Evolutionary conservation across 2,113 vertebrate genomes (phyloP).

Genomic region (Oreochromis niloticus): DNA sequence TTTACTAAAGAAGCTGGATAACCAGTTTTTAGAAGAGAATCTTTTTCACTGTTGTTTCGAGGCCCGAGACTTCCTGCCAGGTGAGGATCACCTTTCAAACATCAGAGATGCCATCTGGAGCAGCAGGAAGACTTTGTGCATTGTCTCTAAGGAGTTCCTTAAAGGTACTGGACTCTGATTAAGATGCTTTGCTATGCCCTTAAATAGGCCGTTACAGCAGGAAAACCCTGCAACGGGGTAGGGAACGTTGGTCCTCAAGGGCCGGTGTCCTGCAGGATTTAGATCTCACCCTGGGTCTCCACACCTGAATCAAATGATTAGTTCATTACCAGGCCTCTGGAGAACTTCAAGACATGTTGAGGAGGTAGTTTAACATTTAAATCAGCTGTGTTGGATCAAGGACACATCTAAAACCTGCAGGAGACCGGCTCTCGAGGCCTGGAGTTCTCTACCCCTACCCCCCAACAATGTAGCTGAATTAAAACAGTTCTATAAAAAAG

Average conservation of each 20-base stretch:
- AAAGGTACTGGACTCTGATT: constrained; percentile 44
- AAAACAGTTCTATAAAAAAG: neutral
- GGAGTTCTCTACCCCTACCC: neutral
- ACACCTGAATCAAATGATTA: neutral
- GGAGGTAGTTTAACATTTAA: neutral
- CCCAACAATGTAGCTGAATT: neutral
- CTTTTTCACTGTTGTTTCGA: constrained; percentile 83
- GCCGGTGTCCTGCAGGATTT: neutral
- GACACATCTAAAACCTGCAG: neutral
- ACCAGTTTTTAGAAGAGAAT: constrained; percentile 79
- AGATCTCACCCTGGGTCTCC: neutral
- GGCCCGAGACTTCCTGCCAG: constrained; percentile 87
- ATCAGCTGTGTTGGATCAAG: neutral
- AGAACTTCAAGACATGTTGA: neutral
- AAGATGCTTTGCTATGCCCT: neutral
- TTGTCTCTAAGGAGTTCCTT: constrained; percentile 85
- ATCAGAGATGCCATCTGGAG: constrained; percentile 82
- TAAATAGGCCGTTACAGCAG: neutral
- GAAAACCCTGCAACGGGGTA: neutral
- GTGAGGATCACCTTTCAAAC: constrained; percentile 81
- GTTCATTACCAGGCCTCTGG: neutral
- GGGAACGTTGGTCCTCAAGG: neutral
- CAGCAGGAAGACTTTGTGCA: constrained; percentile 82
- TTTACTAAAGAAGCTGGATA: constrained; percentile 79
- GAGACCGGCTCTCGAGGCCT: neutral